A percentile compares a stretch with the other conserved stretches of the same genome.
Evolutionary conservation across 2,888 invertebrate species (phyloP).

Genomic region (Papilio gigon): DNA sequence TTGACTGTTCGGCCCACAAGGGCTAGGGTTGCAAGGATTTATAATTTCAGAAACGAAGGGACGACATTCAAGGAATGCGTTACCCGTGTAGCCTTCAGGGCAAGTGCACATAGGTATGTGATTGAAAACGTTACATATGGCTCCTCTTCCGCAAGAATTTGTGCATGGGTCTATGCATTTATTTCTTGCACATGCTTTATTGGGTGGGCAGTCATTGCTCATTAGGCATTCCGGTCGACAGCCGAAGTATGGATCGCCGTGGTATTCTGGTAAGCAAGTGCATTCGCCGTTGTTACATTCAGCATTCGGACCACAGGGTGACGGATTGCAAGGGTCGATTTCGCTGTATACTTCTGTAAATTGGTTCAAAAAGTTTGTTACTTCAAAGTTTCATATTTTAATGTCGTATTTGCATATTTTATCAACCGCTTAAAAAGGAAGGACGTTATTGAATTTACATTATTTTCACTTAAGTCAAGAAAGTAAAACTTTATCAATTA

Average conservation of each 20-base stretch:
- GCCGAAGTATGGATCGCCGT: slow-evolving; percentile 89
- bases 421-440: too few relatives aligned
- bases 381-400: too few relatives aligned
- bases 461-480: neutral
- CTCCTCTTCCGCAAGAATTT: slow-evolving; percentile 88
- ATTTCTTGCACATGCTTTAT: slow-evolving; percentile 86
- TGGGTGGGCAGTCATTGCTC: slow-evolving; percentile 87
- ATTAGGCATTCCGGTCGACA: slow-evolving; percentile 92
- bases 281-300: slow-evolving; percentile 86
- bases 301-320: slow-evolving; percentile 88
- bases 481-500: neutral
- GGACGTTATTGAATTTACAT: neutral
- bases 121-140: slow-evolving; percentile 87
- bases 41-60: slow-evolving; percentile 67
- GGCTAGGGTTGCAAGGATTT: slow-evolving; percentile 86
- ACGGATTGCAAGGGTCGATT: slow-evolving; percentile 84
- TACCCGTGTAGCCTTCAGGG: slow-evolving; percentile 84
- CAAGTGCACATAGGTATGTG: slow-evolving; percentile 84
- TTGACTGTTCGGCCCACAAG: slow-evolving; percentile 87
- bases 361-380: slow-evolving; percentile 5
- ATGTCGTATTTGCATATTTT: too few relatives aligned
- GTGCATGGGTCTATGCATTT: slow-evolving; percentile 91
- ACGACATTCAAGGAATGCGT: slow-evolving; percentile 86
- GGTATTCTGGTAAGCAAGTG: slow-evolving; percentile 87
- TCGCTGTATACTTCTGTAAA: slow-evolving; percentile 59